Conservation (phyloP, 2,113 vertebrate species). For the Alethe castanea region DNA sequence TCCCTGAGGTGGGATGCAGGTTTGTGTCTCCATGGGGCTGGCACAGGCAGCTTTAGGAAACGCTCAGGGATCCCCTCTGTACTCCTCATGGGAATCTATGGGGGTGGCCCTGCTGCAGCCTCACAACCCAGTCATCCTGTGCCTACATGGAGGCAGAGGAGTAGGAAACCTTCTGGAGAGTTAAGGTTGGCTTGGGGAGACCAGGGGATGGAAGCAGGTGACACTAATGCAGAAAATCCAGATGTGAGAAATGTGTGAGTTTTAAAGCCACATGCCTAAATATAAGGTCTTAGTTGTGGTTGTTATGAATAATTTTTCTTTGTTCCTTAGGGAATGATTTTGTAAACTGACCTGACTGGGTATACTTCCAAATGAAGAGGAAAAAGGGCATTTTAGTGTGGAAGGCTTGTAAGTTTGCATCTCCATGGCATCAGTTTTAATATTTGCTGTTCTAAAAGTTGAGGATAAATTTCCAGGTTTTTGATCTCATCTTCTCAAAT, state of each 20-base stretch:
- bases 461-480: background rate
- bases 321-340: background rate
- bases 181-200: background rate
- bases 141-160: background rate
- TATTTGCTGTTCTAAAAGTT: background rate
- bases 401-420: background rate
- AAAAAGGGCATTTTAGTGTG: background rate
- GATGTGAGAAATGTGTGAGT: background rate
- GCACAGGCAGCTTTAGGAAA: background rate
- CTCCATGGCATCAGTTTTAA: background rate
- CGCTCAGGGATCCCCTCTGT: accelerated
- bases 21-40: background rate
- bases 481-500: background rate
- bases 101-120: background rate
- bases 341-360: background rate
- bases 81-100: accelerated
- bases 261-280: background rate
- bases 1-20: background rate
- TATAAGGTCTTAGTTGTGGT: background rate
- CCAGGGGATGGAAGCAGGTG: background rate
- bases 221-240: background rate
- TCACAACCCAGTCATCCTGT: background rate
- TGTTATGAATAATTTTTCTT: background rate
- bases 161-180: background rate
- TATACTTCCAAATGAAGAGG: background rate